phyloP scores from a whole-genome alignment of 2,888 invertebrate genomes.

The Digitonthophagus gazella region DNA sequence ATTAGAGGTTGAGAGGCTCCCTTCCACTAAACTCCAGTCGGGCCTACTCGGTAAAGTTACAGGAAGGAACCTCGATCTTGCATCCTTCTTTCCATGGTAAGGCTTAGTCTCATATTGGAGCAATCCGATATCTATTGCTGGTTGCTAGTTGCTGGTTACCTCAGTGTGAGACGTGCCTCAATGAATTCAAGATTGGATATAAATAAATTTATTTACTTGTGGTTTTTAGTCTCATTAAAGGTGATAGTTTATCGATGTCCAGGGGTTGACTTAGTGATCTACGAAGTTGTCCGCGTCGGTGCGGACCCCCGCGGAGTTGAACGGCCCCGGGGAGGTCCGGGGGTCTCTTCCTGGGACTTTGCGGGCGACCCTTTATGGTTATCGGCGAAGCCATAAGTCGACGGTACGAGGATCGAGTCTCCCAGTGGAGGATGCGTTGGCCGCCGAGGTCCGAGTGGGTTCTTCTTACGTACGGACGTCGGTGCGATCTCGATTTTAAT shows the following conservation, averaged over 20 bases:
- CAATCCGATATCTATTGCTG: too few species aligned
- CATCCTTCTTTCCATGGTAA: too few species aligned
- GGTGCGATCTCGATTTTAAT: constrained; percentile 52
- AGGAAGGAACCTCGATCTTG: too few species aligned
- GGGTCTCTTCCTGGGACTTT: constrained; percentile 53
- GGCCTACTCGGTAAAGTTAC: too few species aligned
- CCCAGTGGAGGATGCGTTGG: constrained; percentile 57
- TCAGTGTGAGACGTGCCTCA: too few species aligned
- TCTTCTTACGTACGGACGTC: constrained; percentile 55
- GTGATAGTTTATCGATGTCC: constrained; percentile 60
- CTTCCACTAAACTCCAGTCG: too few species aligned
- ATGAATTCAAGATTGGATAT: not conserved
- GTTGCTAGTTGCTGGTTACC: too few species aligned
- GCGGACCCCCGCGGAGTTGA: constrained; percentile 35
- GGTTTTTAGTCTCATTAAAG: constrained; percentile 56
- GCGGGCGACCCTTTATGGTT: constrained; percentile 52
- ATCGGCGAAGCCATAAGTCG: constrained; percentile 54
- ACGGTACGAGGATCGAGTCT: constrained; percentile 51
- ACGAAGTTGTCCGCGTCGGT: constrained; percentile 43
- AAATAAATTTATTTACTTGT: constrained; percentile 45
- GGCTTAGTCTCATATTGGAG: too few species aligned
- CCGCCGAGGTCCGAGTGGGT: constrained; percentile 61
- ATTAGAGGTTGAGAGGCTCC: too few species aligned
- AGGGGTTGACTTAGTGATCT: constrained; percentile 70
- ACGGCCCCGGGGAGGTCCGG: constrained; percentile 42